phyloP scores from a whole-genome alignment of 2,113 vertebrate species.

The Paedocypris sp. region DNA sequence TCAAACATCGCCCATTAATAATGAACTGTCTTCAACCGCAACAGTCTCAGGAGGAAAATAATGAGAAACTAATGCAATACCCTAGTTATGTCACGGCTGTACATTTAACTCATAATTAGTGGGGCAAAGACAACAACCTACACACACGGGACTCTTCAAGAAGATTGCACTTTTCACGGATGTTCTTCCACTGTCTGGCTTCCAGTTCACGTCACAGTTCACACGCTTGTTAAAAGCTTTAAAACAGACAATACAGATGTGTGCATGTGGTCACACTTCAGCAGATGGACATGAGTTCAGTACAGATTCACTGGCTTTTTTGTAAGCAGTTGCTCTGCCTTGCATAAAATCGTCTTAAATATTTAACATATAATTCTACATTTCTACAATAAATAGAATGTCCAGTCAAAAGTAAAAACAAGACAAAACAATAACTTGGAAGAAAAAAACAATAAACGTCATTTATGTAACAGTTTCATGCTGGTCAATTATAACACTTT shows the following conservation, averaged over 20 bases:
- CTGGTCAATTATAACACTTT: too few species aligned
- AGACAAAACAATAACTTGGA: too few species aligned
- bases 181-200: constrained; percentile 50
- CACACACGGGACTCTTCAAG: background rate
- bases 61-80: background rate
- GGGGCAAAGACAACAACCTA: background rate
- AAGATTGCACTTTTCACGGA: background rate
- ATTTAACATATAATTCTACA: too few species aligned
- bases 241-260: constrained; percentile 46
- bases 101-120: background rate
- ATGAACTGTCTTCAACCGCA: background rate
- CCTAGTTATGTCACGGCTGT: background rate
- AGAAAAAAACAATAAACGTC: too few species aligned
- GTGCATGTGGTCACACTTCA: constrained; percentile 49
- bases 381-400: too few species aligned
- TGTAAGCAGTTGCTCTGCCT: background rate
- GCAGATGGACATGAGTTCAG: constrained; percentile 55
- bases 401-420: too few species aligned
- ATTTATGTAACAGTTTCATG: too few species aligned
- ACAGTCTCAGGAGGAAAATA: background rate
- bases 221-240: constrained; percentile 48
- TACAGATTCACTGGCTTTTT: constrained; percentile 21
- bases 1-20: background rate
- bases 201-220: constrained; percentile 52
- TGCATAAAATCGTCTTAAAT: too few species aligned